Base-by-base conservation (phyloP, 1,140 invertebrate genomes). In the Drepana arcuata region DNA sequence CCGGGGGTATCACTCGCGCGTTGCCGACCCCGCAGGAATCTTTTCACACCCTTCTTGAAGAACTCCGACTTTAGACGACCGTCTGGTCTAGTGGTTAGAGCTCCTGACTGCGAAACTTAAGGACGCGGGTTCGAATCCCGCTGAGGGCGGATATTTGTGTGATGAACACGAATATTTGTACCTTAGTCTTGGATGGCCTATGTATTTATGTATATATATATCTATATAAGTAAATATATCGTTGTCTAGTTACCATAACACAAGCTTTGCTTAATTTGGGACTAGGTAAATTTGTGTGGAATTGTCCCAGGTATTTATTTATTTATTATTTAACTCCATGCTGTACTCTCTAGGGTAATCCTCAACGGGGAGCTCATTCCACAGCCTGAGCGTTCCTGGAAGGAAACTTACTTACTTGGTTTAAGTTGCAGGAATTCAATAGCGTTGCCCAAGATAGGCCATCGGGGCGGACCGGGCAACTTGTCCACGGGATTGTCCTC, bases 401-500 rank as follows among this genome's bases (percentile, higher is more conserved):
- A 5, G 9, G 18, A 31, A 16, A n/a, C 4, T n/a, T 31, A 25
- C 10, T 28, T 35, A 40, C 37, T 21, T 9, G 37, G 21, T 7
- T 25, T 14, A 9, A 21, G 13, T 10, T 14, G 30, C 14, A 48
- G 14, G 2, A 38, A 16, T 12, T 40, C 36, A 4, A 21, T 5
- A 21, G 9, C 18, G 9, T 9, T 5, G 18, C 18, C 18, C 18
- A 21, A 9, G 18, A 21, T 9, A 9, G 18, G 7, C 49, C 42
- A 0, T 14, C 5, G 29, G 2, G 37, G 37, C 7, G 60, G 60
- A 9, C 61, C 57, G 0, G 61, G 61, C 0, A 65, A 12, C 14
- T 31, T 16, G 18, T 48, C 48, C 9, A 57, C 10, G 1, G 53
- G 45, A 28, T 52, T 23, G 1, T 36, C 34, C 0, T 45, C 34